These are phyloP conservation scores for Ctenoplectra terminalis DNA, from an alignment of 1,140 invertebrate genomes.

Conservation along the genomic window DNA sequence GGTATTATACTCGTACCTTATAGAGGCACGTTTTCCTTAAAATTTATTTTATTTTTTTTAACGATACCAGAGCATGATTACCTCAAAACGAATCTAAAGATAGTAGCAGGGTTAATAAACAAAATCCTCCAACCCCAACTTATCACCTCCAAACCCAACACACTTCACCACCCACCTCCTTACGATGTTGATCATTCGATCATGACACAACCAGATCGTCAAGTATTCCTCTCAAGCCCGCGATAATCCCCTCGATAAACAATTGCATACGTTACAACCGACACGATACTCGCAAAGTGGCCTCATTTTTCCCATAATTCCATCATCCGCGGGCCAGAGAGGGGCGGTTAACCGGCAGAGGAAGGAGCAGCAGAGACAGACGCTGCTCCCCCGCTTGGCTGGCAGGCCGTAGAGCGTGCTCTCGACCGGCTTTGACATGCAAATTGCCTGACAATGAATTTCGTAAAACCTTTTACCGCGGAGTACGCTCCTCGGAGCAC, in stretches of 20 bases:
- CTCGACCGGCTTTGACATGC: constrained; percentile 79
- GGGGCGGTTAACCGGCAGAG: constrained; percentile 20
- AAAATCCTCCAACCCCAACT: not conserved
- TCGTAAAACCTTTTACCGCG: constrained; percentile 82
- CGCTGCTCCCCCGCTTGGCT: constrained; percentile 46
- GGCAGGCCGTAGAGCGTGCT: constrained; percentile 67
- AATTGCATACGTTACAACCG: constrained; percentile 36
- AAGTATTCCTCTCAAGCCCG: not conserved
- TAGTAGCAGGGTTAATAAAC: too few species aligned
- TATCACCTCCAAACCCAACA: not conserved
- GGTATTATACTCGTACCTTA: too few species aligned
- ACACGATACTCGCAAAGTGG: constrained; percentile 69
- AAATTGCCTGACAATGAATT: constrained; percentile 83
- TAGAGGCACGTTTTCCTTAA: too few species aligned
- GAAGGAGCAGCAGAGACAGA: constrained; percentile 61
- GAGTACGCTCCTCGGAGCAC: constrained; percentile 67
- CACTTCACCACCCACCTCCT: not conserved
- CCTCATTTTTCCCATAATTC: constrained; percentile 77
- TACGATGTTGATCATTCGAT: not conserved
- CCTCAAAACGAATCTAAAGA: too few species aligned
- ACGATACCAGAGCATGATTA: too few species aligned
- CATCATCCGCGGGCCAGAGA: constrained; percentile 67
- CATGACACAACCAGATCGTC: not conserved
- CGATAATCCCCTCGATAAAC: constrained; percentile 40
- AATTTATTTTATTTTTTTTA: too few species aligned